Evolutionary conservation across 2,113 vertebrate genomes (phyloP).

Genomic region (Sylvia atricapilla): DNA sequence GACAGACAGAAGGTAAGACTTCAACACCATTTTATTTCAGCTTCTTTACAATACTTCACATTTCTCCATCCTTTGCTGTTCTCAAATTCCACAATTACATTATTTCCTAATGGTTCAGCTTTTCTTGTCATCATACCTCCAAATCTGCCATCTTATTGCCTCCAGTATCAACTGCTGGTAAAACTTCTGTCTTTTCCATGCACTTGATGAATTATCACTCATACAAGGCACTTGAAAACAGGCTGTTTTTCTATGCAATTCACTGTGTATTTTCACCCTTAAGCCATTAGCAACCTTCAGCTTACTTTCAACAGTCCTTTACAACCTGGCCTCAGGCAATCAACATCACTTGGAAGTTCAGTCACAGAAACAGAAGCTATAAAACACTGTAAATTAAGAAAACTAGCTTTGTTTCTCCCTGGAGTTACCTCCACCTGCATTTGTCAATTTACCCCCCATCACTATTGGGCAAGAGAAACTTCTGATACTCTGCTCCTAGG

Average conservation of each 20-base stretch:
- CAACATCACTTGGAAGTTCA: not conserved
- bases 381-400: not conserved
- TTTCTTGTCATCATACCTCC: not conserved
- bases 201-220: not conserved
- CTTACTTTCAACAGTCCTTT: not conserved
- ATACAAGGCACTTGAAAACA: not conserved
- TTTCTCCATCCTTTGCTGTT: not conserved
- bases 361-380: not conserved
- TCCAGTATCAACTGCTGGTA: not conserved
- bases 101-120: not conserved
- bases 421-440: not conserved
- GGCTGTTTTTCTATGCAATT: not conserved
- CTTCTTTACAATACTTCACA: not conserved
- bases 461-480: not conserved
- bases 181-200: not conserved
- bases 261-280: not conserved
- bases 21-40: not conserved
- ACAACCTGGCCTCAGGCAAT: constrained; percentile 9
- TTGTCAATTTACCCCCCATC: not conserved
- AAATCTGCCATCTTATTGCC: not conserved
- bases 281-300: constrained; percentile 1
- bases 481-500: accelerated
- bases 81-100: not conserved
- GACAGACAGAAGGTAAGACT: not conserved
- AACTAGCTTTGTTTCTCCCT: not conserved